Evolutionary conservation across 1,140 invertebrate genomes (phyloP).

Genomic region (Physella acuta): DNA sequence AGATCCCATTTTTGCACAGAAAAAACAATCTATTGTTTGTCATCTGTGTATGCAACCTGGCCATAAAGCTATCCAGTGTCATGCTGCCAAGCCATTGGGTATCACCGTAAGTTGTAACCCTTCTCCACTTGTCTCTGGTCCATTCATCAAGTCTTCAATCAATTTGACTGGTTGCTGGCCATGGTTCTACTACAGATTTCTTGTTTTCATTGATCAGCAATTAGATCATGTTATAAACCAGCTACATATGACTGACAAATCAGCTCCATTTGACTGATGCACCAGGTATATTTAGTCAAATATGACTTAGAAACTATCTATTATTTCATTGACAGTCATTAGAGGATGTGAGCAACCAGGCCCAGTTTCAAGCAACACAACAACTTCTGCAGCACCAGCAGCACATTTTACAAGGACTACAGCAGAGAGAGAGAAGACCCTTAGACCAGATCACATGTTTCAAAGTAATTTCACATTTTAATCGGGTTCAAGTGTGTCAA

Average conservation of each 20-base stretch:
- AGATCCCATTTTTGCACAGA: constrained; percentile 73
- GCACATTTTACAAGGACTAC: neutral
- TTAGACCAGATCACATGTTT: constrained; percentile 94
- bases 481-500: neutral
- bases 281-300: too few species aligned
- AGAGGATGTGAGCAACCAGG: too few species aligned
- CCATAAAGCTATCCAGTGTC: constrained; percentile 89
- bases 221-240: neutral
- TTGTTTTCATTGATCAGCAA: neutral
- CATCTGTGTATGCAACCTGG: constrained; percentile 95
- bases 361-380: neutral
- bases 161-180: neutral
- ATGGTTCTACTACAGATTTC: neutral
- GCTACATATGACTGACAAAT: too few species aligned
- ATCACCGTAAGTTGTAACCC: neutral
- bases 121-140: neutral
- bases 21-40: constrained; percentile 82
- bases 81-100: neutral
- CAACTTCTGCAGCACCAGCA: neutral
- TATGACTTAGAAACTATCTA: too few species aligned
- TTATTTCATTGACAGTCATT: too few species aligned
- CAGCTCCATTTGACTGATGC: too few species aligned
- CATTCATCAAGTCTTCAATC: neutral
- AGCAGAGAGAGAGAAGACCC: constrained; percentile 60
- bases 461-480: constrained; percentile 64